Conservation (phyloP, 92 coral and sea anemone species). For the Blastomussa wellsi region DNA sequence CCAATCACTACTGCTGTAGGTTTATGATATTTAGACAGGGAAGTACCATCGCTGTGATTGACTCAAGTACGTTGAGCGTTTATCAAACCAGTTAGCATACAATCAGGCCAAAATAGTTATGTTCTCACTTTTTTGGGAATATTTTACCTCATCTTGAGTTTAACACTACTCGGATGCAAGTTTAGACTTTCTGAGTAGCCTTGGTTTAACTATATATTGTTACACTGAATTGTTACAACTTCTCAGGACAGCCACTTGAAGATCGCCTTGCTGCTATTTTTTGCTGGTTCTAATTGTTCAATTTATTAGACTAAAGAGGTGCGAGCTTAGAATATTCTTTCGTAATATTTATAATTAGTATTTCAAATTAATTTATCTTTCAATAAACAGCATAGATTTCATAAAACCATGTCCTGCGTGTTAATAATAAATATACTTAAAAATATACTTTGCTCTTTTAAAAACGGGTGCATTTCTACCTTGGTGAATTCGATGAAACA, state of each 20-base stretch:
- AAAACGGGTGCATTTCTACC: too few species aligned
- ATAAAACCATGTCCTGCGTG: neutral
- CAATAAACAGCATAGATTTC: slow-evolving; percentile 20
- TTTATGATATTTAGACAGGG: neutral
- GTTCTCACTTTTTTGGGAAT: neutral
- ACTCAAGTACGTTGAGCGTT: neutral
- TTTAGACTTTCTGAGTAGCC: neutral
- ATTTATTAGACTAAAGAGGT: neutral
- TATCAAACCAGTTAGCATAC: neutral
- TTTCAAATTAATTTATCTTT: neutral
- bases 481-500: too few species aligned
- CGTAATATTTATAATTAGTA: neutral
- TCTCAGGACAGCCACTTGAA: neutral
- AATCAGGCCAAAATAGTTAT: too few species aligned
- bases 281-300: neutral
- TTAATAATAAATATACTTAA: too few species aligned
- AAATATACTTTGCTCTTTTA: too few species aligned
- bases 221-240: neutral
- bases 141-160: neutral
- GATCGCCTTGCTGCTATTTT: neutral
- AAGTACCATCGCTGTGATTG: neutral
- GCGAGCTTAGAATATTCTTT: neutral
- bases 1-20: neutral
- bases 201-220: neutral
- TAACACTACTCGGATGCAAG: neutral